phyloP scores from a whole-genome alignment of 1,140 invertebrate genomes.

The Leptoteleia sp. region DNA sequence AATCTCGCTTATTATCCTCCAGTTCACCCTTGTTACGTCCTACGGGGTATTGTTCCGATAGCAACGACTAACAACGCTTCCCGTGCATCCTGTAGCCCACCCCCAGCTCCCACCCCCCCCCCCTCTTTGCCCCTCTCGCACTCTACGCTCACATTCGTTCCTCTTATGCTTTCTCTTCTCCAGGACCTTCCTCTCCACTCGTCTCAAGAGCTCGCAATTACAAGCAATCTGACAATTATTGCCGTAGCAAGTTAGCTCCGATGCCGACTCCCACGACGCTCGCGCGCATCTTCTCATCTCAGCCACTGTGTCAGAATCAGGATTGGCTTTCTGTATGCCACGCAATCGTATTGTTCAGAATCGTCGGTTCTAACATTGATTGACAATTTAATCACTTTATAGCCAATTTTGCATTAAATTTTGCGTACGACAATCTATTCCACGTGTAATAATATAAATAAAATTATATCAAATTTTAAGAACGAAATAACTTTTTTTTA shows the following conservation, averaged over 20 bases:
- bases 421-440: too few species aligned
- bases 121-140: not conserved
- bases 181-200: constrained; percentile 60
- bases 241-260: constrained; percentile 63
- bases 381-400: too few species aligned
- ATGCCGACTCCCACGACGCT: constrained; percentile 61
- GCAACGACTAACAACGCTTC: constrained; percentile 46
- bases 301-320: constrained; percentile 8
- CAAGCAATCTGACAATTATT: constrained; percentile 79
- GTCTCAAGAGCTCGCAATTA: constrained; percentile 78
- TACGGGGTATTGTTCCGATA: constrained; percentile 67
- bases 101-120: too few species aligned
- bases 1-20: constrained; percentile 59
- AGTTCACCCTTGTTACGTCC: constrained; percentile 58
- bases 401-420: too few species aligned
- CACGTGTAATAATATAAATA: too few species aligned
- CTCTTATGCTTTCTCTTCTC: constrained; percentile 56
- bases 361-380: too few species aligned
- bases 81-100: too few species aligned
- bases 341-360: too few species aligned
- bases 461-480: too few species aligned
- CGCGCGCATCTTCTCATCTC: constrained; percentile 46
- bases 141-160: constrained; percentile 58
- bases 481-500: too few species aligned
- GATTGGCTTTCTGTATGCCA: too few species aligned